phyloP scores from a whole-genome alignment of 2,888 invertebrate genomes.

The Syrista parreyssii region DNA sequence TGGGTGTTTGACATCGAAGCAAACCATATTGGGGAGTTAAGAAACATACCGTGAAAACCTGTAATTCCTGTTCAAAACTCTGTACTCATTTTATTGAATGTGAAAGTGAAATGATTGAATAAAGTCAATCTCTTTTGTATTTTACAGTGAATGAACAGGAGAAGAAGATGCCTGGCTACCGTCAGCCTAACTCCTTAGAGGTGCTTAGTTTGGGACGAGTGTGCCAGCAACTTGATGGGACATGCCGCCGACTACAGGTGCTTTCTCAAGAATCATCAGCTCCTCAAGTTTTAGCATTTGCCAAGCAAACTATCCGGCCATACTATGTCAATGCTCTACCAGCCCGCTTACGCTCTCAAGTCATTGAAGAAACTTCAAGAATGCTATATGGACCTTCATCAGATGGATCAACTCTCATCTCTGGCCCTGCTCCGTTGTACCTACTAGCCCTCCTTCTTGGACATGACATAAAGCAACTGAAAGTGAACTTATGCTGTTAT shows the following conservation, averaged over 20 bases:
- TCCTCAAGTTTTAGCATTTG: slow-evolving; percentile 56
- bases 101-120: neutral
- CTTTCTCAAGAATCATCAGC: slow-evolving; percentile 63
- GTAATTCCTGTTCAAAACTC: neutral
- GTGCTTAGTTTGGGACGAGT: slow-evolving; percentile 61
- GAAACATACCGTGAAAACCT: neutral
- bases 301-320: slow-evolving; percentile 59
- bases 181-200: slow-evolving; percentile 62
- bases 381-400: slow-evolving; percentile 59
- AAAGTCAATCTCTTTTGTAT: neutral
- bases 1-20: neutral
- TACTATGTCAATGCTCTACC: slow-evolving; percentile 62
- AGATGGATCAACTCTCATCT: slow-evolving; percentile 58
- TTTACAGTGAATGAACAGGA: slow-evolving; percentile 52
- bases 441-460: slow-evolving; percentile 61
- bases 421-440: slow-evolving; percentile 63
- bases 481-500: slow-evolving; percentile 65
- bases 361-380: slow-evolving; percentile 61
- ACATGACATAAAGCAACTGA: slow-evolving; percentile 60
- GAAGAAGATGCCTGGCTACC: slow-evolving; percentile 60
- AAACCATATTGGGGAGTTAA: neutral
- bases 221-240: slow-evolving; percentile 61
- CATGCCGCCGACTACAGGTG: slow-evolving; percentile 62
- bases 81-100: neutral
- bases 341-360: slow-evolving; percentile 58